Conservation (phyloP, 92 coral and sea anemone species). For the Zoanthus solanderi region DNA sequence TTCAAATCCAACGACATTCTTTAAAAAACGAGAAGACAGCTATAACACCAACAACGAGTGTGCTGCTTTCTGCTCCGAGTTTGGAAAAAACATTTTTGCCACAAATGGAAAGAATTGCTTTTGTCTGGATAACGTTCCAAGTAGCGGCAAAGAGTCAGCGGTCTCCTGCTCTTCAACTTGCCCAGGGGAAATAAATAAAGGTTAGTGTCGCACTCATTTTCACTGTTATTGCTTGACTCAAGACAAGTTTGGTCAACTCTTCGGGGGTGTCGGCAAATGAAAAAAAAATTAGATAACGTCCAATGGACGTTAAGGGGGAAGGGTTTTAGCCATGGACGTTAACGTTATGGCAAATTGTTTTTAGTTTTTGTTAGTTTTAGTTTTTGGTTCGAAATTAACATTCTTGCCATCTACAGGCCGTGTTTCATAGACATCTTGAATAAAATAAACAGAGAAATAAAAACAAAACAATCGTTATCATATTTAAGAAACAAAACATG, state of each 20-base stretch:
- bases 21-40: conserved; percentile 8
- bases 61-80: conserved; percentile 18
- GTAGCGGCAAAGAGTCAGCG: neutral
- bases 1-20: neutral
- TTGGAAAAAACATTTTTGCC: conserved; percentile 17
- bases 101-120: neutral
- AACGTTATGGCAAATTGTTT: too few relatives aligned
- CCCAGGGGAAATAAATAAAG: neutral
- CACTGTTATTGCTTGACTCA: too few relatives aligned
- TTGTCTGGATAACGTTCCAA: neutral
- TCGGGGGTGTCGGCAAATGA: too few relatives aligned
- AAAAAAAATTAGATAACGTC: too few relatives aligned
- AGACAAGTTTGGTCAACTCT: too few relatives aligned
- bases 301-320: too few relatives aligned
- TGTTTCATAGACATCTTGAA: too few relatives aligned
- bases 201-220: neutral
- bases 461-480: neutral
- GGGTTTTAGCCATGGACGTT: too few relatives aligned
- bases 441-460: too few relatives aligned
- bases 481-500: neutral
- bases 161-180: neutral
- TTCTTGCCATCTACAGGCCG: too few relatives aligned
- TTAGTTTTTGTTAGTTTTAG: too few relatives aligned
- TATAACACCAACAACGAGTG: conserved; percentile 21
- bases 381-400: too few relatives aligned